phyloP scores from a whole-genome alignment of 1,140 invertebrate genomes.

The Drosophila tristis region DNA sequence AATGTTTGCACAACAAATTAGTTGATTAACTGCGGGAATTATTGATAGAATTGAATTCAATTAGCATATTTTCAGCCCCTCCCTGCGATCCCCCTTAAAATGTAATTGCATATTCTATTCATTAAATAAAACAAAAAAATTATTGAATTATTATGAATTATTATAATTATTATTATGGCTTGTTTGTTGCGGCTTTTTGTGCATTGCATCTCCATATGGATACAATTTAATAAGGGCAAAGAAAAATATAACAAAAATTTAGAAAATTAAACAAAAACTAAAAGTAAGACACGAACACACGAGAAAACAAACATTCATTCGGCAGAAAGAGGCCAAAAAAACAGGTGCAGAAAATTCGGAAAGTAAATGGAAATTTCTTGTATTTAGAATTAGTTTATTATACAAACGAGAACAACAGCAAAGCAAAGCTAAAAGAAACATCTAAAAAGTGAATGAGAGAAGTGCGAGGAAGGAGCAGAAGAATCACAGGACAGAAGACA shows the following conservation, averaged over 20 bases:
- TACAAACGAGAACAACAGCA: constrained; percentile 52
- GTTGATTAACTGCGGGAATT: constrained; percentile 56
- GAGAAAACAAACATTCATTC: constrained; percentile 49
- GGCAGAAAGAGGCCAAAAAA: constrained; percentile 30
- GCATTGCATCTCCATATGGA: constrained; percentile 70
- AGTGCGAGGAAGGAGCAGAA: too few species aligned
- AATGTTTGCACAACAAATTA: constrained; percentile 59
- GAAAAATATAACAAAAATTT: constrained; percentile 47
- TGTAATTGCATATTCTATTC: constrained; percentile 41
- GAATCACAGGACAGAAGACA: too few species aligned
- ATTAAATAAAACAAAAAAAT: constrained; percentile 34
- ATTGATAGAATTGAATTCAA: constrained; percentile 76
- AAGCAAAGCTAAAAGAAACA: constrained; percentile 44
- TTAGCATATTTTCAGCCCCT: constrained; percentile 68
- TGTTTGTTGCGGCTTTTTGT: constrained; percentile 84
- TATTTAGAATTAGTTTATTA: constrained; percentile 73
- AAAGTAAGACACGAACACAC: constrained; percentile 19
- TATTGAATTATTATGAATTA: constrained; percentile 57
- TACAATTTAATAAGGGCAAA: constrained; percentile 48
- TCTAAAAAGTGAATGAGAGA: constrained; percentile 31
- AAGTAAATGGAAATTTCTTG: constrained; percentile 42
- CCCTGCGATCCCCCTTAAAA: constrained; percentile 17
- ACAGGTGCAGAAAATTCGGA: background rate
- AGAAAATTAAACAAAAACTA: constrained; percentile 52
- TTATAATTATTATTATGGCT: constrained; percentile 68